Evolutionary conservation across 2,888 invertebrate genomes (phyloP), one percentile per base, ranked within the genome.

Genomic region (Archips crataeganus): DNA sequence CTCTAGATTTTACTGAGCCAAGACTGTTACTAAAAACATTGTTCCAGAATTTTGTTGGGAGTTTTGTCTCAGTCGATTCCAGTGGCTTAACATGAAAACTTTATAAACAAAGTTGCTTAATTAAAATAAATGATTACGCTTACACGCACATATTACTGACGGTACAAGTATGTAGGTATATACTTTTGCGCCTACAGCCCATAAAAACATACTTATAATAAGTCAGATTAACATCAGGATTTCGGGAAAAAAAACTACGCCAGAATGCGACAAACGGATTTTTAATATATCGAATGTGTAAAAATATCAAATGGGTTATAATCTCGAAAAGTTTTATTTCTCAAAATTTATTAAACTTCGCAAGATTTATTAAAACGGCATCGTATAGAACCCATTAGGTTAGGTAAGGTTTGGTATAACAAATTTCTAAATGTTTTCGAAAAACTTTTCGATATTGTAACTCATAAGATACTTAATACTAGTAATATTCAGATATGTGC

Each of bases 111-210:
- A 71, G 49, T 65, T 32, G 49, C n/a, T 36, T 65, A 49, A 71
- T 71, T 65, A 65, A 65, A 65, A 71, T 60, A 71, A 60, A 60
- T 71, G 47, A 71, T 71, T 71, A 59, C 70, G 63, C 47, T 63
- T 63, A 57, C 45, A 34, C 57, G 42, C n/a, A 63, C 63, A 45
- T 36, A 49, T 51, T 34, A 65, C 34, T n/a, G 36, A 36, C 8
- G 32, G 63, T 32, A 63, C 47, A 23, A 23, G 23, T 23, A 23
- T 23, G 23, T 23, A 23, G 1, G 10, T 9, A 42, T 9, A 45
- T 57, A 32, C 32, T 57, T 32, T 10, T 11, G 32, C 23, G 32
- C 32, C 11, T 49, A 49, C 49, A 54, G 51, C 51, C 9, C 23
- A 15, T 15, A 32, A 32, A 3, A 57, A 57, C 11, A 57, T 57